These are phyloP conservation scores for Willisornis vidua DNA, from an alignment of 2,113 vertebrate species.

Conservation along the genomic window DNA sequence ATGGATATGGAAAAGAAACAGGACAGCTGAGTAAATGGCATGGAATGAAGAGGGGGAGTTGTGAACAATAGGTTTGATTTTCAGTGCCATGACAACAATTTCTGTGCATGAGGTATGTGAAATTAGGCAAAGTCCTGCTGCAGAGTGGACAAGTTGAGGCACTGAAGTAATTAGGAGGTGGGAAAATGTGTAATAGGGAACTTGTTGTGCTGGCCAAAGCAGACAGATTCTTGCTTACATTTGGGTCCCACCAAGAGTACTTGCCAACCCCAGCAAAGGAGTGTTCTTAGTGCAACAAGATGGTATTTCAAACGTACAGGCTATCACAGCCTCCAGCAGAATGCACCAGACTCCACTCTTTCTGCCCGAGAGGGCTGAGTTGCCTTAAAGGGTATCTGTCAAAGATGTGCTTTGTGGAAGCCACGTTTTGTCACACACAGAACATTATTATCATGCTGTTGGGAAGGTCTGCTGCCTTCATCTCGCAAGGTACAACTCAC, in stretches of 20 bases:
- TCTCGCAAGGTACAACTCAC: neutral
- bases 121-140: neutral
- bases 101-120: neutral
- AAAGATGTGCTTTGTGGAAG: neutral
- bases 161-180: neutral
- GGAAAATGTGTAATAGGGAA: neutral
- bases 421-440: neutral
- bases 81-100: conserved; percentile 40
- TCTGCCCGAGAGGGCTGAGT: neutral
- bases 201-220: neutral
- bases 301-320: conserved; percentile 30
- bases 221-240: neutral
- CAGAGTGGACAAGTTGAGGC: neutral
- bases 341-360: neutral
- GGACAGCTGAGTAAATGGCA: conserved; percentile 31
- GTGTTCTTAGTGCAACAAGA: neutral
- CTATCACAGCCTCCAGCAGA: neutral
- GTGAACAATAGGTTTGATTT: conserved; percentile 14
- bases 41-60: neutral
- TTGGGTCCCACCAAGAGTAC: neutral
- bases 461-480: neutral
- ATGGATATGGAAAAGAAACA: neutral
- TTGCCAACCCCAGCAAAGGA: conserved; percentile 19
- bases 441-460: neutral
- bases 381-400: conserved; percentile 2